Conservation (phyloP, 2,113 vertebrate genomes). For the Channa maculata region DNA sequence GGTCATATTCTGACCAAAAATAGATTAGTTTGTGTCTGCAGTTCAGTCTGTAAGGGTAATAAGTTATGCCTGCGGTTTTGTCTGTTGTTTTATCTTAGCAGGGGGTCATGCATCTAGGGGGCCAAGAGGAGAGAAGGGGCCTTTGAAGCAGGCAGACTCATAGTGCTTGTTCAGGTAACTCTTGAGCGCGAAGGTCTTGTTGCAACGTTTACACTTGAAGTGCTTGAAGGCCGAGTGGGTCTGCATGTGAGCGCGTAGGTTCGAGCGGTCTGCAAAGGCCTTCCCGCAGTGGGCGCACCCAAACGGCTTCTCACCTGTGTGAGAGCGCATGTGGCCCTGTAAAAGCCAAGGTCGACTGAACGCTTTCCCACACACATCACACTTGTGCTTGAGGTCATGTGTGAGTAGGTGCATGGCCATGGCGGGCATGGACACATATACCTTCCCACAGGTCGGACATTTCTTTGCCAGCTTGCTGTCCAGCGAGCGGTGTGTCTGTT, state of each 20-base stretch:
- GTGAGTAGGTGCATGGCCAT: slow-evolving; percentile 97
- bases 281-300: slow-evolving; percentile 95
- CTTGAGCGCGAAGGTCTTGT: slow-evolving; percentile 95
- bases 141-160: slow-evolving; percentile 95
- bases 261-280: slow-evolving; percentile 94
- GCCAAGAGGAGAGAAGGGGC: slow-evolving; percentile 82
- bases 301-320: slow-evolving; percentile 95
- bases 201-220: slow-evolving; percentile 95
- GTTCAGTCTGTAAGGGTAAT: slow-evolving; percentile 64
- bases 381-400: slow-evolving; percentile 96
- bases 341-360: slow-evolving; percentile 94
- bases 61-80: slow-evolving; percentile 64
- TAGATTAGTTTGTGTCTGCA: slow-evolving; percentile 73
- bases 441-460: slow-evolving; percentile 93
- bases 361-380: slow-evolving; percentile 92
- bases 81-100: slow-evolving; percentile 52
- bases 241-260: slow-evolving; percentile 96
- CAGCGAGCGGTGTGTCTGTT: slow-evolving; percentile 93
- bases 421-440: slow-evolving; percentile 96
- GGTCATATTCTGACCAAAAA: slow-evolving; percentile 76
- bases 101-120: slow-evolving; percentile 83
- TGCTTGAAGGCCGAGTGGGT: slow-evolving; percentile 96
- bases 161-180: slow-evolving; percentile 97
- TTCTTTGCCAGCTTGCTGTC: slow-evolving; percentile 95
- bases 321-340: slow-evolving; percentile 95